Evolutionary conservation across 2,113 vertebrate genomes (phyloP).

Genomic region (Podiceps cristatus): DNA sequence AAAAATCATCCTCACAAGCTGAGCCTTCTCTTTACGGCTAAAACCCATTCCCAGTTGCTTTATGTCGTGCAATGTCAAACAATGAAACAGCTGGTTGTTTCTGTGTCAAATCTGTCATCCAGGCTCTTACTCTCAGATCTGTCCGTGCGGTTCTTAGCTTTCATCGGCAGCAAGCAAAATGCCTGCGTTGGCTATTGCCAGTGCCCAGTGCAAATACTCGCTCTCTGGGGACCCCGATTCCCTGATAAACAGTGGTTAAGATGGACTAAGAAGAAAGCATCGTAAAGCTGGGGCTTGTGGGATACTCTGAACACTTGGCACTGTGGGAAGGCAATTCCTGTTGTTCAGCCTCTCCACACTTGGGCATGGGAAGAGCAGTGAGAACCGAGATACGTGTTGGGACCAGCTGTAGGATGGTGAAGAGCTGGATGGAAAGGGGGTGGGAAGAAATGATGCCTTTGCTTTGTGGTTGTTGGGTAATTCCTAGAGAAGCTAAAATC

Average conservation of each 20-base stretch:
- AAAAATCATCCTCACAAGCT: background rate
- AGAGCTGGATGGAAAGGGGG: background rate
- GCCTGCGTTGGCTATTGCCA: background rate
- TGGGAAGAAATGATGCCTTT: background rate
- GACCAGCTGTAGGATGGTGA: background rate
- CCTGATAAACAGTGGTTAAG: background rate
- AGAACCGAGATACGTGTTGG: background rate
- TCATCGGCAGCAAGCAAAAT: background rate
- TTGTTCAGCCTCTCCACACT: background rate
- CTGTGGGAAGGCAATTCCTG: background rate
- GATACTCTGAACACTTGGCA: background rate
- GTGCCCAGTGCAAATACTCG: fast-evolving
- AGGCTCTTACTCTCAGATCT: background rate
- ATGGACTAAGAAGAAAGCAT: background rate
- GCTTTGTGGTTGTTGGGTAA: background rate
- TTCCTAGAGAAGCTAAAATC: background rate
- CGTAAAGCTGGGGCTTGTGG: fast-evolving
- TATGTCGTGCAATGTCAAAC: background rate
- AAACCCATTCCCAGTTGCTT: background rate
- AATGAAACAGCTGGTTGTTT: background rate
- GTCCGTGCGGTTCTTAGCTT: background rate
- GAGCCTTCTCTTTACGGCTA: background rate
- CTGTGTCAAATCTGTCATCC: background rate
- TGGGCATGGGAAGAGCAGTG: fast-evolving
- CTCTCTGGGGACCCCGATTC: fast-evolving